Conservation (phyloP, 1,140 invertebrate species). For the Drosophila miranda region DNA sequence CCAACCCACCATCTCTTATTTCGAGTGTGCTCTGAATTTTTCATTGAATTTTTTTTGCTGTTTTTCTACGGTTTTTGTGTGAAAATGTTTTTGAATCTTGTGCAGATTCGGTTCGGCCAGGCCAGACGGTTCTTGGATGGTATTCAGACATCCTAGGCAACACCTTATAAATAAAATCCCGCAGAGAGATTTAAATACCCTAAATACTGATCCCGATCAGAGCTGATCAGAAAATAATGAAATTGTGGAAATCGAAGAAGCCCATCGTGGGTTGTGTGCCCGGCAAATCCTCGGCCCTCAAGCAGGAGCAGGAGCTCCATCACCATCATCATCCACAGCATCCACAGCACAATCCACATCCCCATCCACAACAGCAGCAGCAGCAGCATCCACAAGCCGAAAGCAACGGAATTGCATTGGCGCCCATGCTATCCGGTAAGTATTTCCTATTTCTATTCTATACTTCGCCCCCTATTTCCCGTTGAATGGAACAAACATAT, state of each 20-base stretch:
- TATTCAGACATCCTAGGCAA: too few relatives aligned
- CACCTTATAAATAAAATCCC: neutral
- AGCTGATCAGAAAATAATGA: conserved; percentile 49
- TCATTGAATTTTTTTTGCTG: conserved; percentile 2
- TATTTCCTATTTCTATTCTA: neutral
- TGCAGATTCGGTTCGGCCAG: too few relatives aligned
- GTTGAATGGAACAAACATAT: conserved; percentile 14
- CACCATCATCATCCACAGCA: conserved; percentile 36
- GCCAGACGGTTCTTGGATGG: too few relatives aligned
- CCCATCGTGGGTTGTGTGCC: conserved; percentile 78
- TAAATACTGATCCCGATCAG: neutral
- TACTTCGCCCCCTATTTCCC: neutral
- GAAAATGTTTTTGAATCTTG: neutral
- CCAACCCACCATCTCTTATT: too few relatives aligned
- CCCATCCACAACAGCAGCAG: conserved; percentile 25
- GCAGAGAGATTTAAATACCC: too few relatives aligned
- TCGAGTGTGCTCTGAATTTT: conserved; percentile 55
- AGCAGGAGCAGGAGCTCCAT: conserved; percentile 70
- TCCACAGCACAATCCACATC: conserved; percentile 10
- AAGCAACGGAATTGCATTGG: conserved; percentile 65
- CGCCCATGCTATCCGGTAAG: conserved; percentile 79
- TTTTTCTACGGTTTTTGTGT: neutral
- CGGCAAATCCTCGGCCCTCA: conserved; percentile 65
- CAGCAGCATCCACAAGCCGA: conserved; percentile 54
- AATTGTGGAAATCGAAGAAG: conserved; percentile 80